Percentiles rank a stretch among this genome's conserved stretches.
These are phyloP conservation scores for Fulica atra DNA, from an alignment of 2,113 vertebrate species.

Conservation along the genomic window DNA sequence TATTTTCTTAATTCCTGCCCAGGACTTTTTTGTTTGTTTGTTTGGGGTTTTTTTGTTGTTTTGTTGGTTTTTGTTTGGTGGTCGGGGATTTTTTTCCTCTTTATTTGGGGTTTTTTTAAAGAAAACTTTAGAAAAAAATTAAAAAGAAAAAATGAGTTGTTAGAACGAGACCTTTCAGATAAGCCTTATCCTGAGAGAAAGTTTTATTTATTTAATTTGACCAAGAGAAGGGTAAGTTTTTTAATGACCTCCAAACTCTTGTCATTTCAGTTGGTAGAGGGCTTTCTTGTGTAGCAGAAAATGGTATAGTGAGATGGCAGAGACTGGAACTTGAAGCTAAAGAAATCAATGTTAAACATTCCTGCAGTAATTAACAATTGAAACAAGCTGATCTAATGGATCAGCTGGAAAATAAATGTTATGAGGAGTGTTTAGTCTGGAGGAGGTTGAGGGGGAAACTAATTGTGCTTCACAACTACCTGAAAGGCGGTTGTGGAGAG, in stretches of 20 bases:
- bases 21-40: too few species aligned
- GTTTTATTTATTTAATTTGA: neutral
- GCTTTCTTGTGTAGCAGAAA: neutral
- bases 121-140: neutral
- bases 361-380: neutral
- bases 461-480: too few species aligned
- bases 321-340: neutral
- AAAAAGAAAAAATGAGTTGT: neutral
- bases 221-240: neutral
- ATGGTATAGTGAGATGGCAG: neutral
- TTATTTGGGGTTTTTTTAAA: too few species aligned
- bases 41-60: too few species aligned
- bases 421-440: too few species aligned
- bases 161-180: neutral
- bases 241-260: neutral
- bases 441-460: too few species aligned
- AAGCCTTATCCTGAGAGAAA: neutral
- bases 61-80: too few species aligned
- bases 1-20: neutral
- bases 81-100: too few species aligned
- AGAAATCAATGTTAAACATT: neutral
- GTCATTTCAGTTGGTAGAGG: neutral
- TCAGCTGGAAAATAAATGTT: too few species aligned
- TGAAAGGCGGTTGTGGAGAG: too few species aligned
- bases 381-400: neutral